phyloP scores from a whole-genome alignment of 2,113 vertebrate genomes.

The Helogale parvula region DNA sequence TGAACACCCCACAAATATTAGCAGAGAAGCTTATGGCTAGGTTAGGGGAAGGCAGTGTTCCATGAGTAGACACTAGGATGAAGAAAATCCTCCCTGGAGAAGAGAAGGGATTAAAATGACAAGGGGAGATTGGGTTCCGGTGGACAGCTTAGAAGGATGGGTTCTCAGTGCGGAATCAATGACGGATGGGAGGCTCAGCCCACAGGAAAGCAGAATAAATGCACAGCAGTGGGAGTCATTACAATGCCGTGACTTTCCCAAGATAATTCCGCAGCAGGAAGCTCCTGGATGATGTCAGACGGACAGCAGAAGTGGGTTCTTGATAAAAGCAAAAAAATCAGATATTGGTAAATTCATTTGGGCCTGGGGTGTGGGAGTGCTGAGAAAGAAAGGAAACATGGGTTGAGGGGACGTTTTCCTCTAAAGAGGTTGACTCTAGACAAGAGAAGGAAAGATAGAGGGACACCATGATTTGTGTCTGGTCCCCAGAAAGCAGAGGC shows the following conservation, averaged over 20 bases:
- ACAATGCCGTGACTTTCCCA: not conserved
- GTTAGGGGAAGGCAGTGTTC: not conserved
- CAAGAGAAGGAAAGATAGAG: not conserved
- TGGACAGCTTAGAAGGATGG: not conserved
- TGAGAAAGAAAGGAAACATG: not conserved
- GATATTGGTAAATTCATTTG: not conserved
- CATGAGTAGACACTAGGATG: not conserved
- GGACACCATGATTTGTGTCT: rapidly evolving
- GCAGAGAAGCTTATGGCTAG: not conserved
- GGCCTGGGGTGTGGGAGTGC: not conserved
- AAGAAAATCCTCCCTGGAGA: not conserved
- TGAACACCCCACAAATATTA: not conserved
- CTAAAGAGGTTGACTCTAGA: not conserved
- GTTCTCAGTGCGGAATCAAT: not conserved
- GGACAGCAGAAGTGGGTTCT: not conserved
- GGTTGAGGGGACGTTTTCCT: too few relatives aligned
- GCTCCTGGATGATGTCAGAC: not conserved
- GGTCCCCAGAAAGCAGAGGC: not conserved
- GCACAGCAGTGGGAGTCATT: not conserved
- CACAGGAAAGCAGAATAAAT: not conserved
- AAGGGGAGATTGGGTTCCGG: not conserved
- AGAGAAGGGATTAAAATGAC: not conserved
- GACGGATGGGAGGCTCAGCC: not conserved
- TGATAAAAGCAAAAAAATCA: not conserved
- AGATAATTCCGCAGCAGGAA: not conserved